These are phyloP conservation scores for Alethe diademata DNA, from an alignment of 2,113 vertebrate genomes.

Conservation along the genomic window DNA sequence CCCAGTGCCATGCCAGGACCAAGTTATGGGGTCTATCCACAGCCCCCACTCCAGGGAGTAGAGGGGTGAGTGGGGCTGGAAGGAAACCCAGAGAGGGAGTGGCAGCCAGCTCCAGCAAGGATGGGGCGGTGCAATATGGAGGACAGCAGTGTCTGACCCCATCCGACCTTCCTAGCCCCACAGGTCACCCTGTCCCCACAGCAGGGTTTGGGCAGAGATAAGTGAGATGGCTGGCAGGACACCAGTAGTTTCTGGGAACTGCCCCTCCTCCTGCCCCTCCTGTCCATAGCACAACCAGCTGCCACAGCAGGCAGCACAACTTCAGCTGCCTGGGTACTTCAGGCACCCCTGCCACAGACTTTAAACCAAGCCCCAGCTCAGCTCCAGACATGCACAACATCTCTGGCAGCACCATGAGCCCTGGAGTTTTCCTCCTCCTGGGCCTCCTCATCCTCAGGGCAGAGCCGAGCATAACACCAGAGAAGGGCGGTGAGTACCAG, in stretches of 20 bases:
- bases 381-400: fast-evolving
- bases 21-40: fast-evolving
- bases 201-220: background rate
- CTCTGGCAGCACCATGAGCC: background rate
- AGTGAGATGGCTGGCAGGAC: background rate
- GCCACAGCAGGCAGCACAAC: background rate
- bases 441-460: background rate
- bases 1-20: fast-evolving
- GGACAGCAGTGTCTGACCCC: background rate
- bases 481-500: background rate
- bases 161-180: background rate
- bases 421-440: background rate
- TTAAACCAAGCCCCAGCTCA: background rate
- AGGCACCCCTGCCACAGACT: background rate
- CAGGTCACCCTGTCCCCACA: background rate
- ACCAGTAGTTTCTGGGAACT: background rate
- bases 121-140: fast-evolving
- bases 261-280: slow-evolving; percentile 31
- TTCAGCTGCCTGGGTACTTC: background rate
- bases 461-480: fast-evolving
- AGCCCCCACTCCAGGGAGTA: too few relatives aligned
- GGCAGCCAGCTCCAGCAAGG: background rate
- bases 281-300: background rate
- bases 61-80: background rate
- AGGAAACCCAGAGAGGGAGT: background rate